These are phyloP conservation scores for Drosophila nikananu DNA, from an alignment of 1,140 invertebrate species.

Conservation along the genomic window DNA sequence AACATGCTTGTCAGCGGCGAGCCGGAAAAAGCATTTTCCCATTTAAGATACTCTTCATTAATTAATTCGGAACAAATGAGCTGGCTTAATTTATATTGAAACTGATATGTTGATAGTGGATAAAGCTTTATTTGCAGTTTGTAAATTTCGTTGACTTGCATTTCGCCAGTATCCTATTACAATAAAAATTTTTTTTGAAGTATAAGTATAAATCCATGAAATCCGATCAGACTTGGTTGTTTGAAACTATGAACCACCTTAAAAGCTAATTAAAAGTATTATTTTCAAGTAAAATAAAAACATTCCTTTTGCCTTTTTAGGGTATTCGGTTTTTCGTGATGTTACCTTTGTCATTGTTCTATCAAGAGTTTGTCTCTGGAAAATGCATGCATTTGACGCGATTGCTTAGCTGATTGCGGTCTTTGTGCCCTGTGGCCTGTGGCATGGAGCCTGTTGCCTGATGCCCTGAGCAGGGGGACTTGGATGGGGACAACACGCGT, in stretches of 20 bases:
- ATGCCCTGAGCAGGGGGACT: conserved; percentile 3
- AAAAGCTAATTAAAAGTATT: not conserved
- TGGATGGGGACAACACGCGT: conserved; percentile 7
- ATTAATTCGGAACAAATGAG: not conserved
- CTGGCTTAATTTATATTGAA: not conserved
- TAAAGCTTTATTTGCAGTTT: not conserved
- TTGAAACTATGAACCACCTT: not conserved
- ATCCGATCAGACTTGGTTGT: not conserved
- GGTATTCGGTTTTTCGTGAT: not conserved
- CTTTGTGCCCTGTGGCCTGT: conserved; percentile 20
- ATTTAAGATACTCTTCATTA: conserved; percentile 22
- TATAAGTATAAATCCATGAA: not conserved
- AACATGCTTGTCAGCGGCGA: conserved; percentile 34
- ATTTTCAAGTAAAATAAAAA: not conserved
- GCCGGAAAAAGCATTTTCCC: conserved; percentile 5
- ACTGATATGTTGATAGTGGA: not conserved
- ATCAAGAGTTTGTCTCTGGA: conserved; percentile 27
- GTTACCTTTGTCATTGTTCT: conserved; percentile 11
- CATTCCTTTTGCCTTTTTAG: not conserved
- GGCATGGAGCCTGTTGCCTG: conserved; percentile 8
- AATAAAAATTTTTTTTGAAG: not conserved
- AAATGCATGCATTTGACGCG: conserved; percentile 49
- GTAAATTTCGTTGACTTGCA: too few relatives aligned
- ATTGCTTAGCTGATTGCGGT: conserved; percentile 65
- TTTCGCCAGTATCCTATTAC: too few relatives aligned